Percentiles rank a stretch among this genome's conserved stretches.
Conservation (phyloP, 2,888 invertebrate species). For the Drosophila tanythrix region DNA sequence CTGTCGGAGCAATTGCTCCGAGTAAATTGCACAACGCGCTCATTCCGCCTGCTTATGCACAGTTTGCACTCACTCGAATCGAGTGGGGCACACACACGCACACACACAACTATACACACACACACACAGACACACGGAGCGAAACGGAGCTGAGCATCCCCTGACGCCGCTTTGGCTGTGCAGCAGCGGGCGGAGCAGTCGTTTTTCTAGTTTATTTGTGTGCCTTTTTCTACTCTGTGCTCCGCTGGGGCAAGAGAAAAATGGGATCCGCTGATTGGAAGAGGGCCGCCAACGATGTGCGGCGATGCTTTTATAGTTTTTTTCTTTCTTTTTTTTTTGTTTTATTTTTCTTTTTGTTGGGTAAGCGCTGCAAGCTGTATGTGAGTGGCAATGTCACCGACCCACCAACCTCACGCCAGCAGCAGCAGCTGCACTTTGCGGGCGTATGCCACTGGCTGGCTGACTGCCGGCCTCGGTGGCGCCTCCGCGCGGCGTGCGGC, state of each 20-base stretch:
- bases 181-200: slow-evolving; percentile 81
- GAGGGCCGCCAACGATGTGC: slow-evolving; percentile 61
- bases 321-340: neutral
- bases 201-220: slow-evolving; percentile 78
- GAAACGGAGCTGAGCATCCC: slow-evolving; percentile 19
- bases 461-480: slow-evolving; percentile 52
- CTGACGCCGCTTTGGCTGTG: slow-evolving; percentile 24
- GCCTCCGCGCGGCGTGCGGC: slow-evolving; percentile 36
- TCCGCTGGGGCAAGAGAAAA: slow-evolving; percentile 54
- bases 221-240: slow-evolving; percentile 58
- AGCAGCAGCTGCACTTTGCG: slow-evolving; percentile 68
- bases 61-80: slow-evolving; percentile 41
- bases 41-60: slow-evolving; percentile 12
- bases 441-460: slow-evolving; percentile 73
- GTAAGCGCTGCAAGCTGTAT: slow-evolving; percentile 33
- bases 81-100: slow-evolving; percentile 21
- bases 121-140: slow-evolving; percentile 4
- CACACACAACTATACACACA: slow-evolving; percentile 4
- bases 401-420: neutral
- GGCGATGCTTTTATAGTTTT: slow-evolving; percentile 68
- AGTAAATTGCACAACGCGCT: slow-evolving; percentile 27
- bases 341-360: slow-evolving; percentile 6
- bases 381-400: slow-evolving; percentile 20
- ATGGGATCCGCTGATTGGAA: slow-evolving; percentile 77
- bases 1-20: slow-evolving; percentile 18